These are phyloP conservation scores for Mastacembelus armatus DNA, from an alignment of 2,797 vertebrate genomes.

Conservation along the genomic window DNA sequence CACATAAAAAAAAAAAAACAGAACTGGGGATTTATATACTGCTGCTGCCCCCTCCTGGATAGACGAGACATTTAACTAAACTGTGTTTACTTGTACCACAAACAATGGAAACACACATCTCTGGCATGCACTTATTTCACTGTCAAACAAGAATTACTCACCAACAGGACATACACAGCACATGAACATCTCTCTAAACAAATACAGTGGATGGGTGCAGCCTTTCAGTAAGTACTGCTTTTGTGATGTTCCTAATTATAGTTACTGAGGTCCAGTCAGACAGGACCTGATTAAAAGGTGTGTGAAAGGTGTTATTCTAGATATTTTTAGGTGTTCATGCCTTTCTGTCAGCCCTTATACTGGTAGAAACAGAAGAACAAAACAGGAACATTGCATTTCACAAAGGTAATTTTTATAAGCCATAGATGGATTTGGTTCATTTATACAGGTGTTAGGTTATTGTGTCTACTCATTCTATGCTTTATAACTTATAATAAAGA, in stretches of 20 bases:
- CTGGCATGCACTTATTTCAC: background rate
- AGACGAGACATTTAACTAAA: background rate
- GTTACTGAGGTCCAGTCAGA: background rate
- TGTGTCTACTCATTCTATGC: background rate
- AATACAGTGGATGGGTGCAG: background rate
- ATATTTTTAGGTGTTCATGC: background rate
- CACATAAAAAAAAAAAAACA: no score
- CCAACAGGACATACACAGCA: background rate
- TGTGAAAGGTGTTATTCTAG: background rate
- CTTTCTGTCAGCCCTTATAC: background rate
- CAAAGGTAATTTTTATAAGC: background rate
- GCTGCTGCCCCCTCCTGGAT: constrained; percentile 61
- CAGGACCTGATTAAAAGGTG: background rate
- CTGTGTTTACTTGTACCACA: background rate
- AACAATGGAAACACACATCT: background rate
- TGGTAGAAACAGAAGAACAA: background rate
- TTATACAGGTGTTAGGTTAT: background rate
- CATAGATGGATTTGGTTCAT: no score
- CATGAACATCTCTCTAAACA: background rate
- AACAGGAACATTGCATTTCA: background rate
- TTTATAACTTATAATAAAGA: background rate
- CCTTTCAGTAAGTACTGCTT: background rate
- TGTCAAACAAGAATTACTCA: background rate
- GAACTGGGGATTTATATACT: no score
- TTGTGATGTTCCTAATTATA: background rate